These are phyloP conservation scores for Athalia rosae DNA, from an alignment of 2,888 invertebrate genomes.

Conservation along the genomic window DNA sequence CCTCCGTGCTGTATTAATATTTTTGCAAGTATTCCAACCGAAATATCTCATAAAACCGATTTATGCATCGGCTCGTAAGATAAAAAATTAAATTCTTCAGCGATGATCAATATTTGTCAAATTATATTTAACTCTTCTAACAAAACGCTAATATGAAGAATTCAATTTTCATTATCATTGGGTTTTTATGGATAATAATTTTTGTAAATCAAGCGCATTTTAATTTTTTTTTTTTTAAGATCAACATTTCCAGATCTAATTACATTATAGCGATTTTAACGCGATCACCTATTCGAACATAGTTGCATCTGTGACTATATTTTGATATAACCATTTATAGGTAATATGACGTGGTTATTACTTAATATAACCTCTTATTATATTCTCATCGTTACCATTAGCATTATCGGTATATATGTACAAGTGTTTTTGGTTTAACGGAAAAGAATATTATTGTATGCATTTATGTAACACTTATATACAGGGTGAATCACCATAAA, in stretches of 20 bases:
- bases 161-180: conserved; percentile 22
- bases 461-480: too few relatives aligned
- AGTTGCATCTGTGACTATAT: conserved; percentile 12
- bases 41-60: background rate
- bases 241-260: conserved; percentile 1
- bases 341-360: conserved; percentile 2
- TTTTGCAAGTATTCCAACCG: background rate
- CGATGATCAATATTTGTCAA: background rate
- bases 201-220: conserved; percentile 34
- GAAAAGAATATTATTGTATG: conserved; percentile 2
- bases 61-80: background rate
- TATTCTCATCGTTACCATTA: conserved; percentile 7
- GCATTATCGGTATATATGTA: conserved; percentile 11
- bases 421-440: conserved; percentile 37
- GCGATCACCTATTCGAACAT: too few relatives aligned
- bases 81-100: background rate
- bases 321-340: conserved; percentile 24
- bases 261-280: background rate
- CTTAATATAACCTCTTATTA: background rate
- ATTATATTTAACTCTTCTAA: background rate
- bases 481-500: too few relatives aligned
- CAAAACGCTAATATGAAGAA: conserved; percentile 14
- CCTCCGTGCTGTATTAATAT: background rate
- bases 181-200: conserved; percentile 8
- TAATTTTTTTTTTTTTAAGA: conserved; percentile 6